Evolutionary conservation across 2,888 invertebrate species (phyloP), one percentile per base, ranked within the genome.

Genomic region (Pristionchus entomophagus): DNA sequence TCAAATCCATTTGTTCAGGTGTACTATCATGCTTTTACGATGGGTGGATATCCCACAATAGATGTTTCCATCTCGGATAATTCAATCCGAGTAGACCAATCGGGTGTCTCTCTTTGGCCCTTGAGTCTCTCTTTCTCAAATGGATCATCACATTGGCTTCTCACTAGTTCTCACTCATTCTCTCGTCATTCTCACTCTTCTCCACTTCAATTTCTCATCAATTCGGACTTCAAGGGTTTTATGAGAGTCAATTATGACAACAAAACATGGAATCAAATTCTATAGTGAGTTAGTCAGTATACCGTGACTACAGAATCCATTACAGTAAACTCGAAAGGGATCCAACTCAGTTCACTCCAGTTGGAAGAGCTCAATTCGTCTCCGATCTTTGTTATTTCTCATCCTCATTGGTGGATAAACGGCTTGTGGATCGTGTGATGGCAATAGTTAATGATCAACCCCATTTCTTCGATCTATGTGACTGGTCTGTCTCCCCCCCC

Each of bases 331-430:
- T 84, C 19, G 45, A 65, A 26, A 87, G 87, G 29, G 88, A 88
- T 77, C 88, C 90, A 41, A 86, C 86, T 26, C 77, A 87, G 22
- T 91, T 91, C 62, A 88, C 90, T 17, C 86, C 91, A 0, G 88
- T 90, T 14, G 89, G 89, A n/a, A 49, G 91, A 14, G 92, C 92
- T 73, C 92, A 93, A 86, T 83, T 93, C 32, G 87, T 93, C 45
- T 91, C 91, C 22, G 93, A 93, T 87, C 92, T 92, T 62, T 93
- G 93, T 85, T 92, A 91, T 84, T 93, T 93, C 84, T 84, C 84
- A 8, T 32, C 41, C 29, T 38, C 45, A 5, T 38, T 82, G 12
- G 69, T 69, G 2, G 84, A 84, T 32, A 51, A 22, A 26, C 8
- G 35, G 17, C 32, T 84, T 4, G n/a, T 84, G 8, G 84, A 84